phyloP scores from a whole-genome alignment of 2,797 vertebrate species.

The Enteromius argenteus region DNA sequence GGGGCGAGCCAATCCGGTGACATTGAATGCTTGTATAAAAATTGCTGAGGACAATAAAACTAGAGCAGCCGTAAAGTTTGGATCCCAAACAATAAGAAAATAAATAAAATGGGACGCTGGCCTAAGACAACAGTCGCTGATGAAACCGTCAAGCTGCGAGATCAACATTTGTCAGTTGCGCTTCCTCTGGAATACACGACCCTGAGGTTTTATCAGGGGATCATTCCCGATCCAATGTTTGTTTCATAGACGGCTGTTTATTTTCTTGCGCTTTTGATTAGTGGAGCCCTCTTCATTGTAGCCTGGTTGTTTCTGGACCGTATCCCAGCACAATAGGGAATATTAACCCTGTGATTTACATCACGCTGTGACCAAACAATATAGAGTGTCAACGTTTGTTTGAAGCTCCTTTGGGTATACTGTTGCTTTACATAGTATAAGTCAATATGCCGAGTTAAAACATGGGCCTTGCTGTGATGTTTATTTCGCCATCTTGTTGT shows the following conservation, averaged over 20 bases:
- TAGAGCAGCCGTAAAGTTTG: slow-evolving; percentile 23
- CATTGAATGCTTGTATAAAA: slow-evolving; percentile 11
- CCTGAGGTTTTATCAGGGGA: slow-evolving; percentile 46
- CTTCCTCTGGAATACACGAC: slow-evolving; percentile 45
- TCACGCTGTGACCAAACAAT: slow-evolving; percentile 48
- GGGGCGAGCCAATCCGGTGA: neutral
- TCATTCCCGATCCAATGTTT: slow-evolving; percentile 49
- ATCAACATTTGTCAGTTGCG: slow-evolving; percentile 38
- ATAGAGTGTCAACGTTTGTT: slow-evolving; percentile 50
- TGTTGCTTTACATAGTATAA: slow-evolving; percentile 52
- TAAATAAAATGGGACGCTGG: slow-evolving; percentile 44
- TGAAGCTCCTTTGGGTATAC: slow-evolving; percentile 37
- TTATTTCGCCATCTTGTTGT: slow-evolving; percentile 29
- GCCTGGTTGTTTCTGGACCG: slow-evolving; percentile 57
- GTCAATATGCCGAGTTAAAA: slow-evolving; percentile 48
- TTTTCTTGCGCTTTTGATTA: slow-evolving; percentile 61
- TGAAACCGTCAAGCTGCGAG: slow-evolving; percentile 36
- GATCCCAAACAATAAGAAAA: slow-evolving; percentile 43
- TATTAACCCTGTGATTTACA: slow-evolving; percentile 44
- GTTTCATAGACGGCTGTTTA: slow-evolving; percentile 57
- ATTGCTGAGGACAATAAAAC: slow-evolving; percentile 34
- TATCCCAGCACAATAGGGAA: slow-evolving; percentile 54
- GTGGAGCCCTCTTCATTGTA: slow-evolving; percentile 55
- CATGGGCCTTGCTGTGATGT: slow-evolving; percentile 41
- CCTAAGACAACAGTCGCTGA: slow-evolving; percentile 26